These are phyloP conservation scores for Schlechtendalia chinensis DNA, from an alignment of 1,140 invertebrate genomes.

Conservation along the genomic window DNA sequence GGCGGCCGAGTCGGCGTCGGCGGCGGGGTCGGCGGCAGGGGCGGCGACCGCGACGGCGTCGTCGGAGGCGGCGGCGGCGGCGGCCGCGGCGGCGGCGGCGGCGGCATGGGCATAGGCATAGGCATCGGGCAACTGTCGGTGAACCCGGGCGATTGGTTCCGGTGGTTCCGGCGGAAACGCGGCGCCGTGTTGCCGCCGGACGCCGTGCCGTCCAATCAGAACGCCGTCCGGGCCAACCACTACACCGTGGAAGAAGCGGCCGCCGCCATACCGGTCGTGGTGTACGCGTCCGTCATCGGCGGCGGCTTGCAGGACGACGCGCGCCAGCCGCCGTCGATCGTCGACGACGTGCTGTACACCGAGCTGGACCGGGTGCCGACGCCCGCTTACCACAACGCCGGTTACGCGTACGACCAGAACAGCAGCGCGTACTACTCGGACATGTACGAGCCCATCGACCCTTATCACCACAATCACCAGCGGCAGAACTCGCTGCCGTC, in stretches of 20 bases:
- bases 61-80: neutral
- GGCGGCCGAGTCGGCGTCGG: neutral
- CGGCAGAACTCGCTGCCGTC: conserved; percentile 45
- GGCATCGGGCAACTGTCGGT: conserved; percentile 35
- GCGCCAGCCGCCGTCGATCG: neutral
- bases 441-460: conserved; percentile 45
- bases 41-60: neutral
- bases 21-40: no score
- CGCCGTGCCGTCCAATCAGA: conserved; percentile 44
- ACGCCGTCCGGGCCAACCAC: conserved; percentile 40
- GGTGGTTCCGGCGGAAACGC: conserved; percentile 48
- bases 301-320: neutral
- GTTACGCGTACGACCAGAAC: conserved; percentile 46
- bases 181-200: conserved; percentile 35
- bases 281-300: conserved; percentile 43
- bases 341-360: conserved; percentile 44
- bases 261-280: conserved; percentile 42
- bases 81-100: neutral
- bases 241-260: conserved; percentile 44
- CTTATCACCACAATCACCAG: conserved; percentile 22
- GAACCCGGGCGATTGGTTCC: conserved; percentile 46
- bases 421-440: conserved; percentile 47
- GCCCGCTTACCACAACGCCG: conserved; percentile 43
- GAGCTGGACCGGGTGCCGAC: conserved; percentile 45
- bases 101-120: neutral